A percentile compares a stretch with the other conserved stretches of the same genome.
Evolutionary conservation across 1,140 invertebrate genomes (phyloP).

Genomic region (Gryon sp.): DNA sequence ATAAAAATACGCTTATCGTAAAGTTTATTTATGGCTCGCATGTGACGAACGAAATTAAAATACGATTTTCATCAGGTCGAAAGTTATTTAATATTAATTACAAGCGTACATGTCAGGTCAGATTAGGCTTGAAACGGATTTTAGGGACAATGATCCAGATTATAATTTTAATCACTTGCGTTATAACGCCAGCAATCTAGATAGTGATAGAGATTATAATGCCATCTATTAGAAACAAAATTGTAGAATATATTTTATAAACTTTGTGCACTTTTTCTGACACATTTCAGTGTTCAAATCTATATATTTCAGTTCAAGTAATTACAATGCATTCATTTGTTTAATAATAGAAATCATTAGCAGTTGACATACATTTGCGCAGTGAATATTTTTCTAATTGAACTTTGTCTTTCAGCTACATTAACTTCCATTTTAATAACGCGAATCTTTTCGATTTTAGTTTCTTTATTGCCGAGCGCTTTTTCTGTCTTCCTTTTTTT

Average conservation of each 20-base stretch:
- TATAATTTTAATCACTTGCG: conserved; percentile 44
- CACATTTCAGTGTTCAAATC: no score
- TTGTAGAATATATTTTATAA: conserved; percentile 17
- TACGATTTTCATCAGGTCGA: neutral
- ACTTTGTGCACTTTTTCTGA: conserved; percentile 4
- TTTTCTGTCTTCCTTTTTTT: conserved; percentile 13
- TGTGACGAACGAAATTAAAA: no score
- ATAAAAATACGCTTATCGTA: no score
- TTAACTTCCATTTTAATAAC: conserved; percentile 29
- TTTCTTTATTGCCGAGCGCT: conserved; percentile 20
- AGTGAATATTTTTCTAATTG: no score
- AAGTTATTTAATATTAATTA: conserved; percentile 29
- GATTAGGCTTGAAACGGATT: conserved; percentile 30
- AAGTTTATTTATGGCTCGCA: no score
- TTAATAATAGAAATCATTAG: no score
- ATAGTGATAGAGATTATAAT: conserved; percentile 34
- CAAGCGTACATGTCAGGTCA: conserved; percentile 10
- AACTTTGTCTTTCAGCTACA: no score
- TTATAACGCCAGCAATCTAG: conserved; percentile 30
- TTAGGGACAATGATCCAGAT: conserved; percentile 34
- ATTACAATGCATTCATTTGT: no score
- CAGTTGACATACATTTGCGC: no score
- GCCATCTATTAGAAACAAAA: conserved; percentile 28
- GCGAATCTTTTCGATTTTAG: conserved; percentile 34
- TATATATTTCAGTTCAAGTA: no score